Conservation (phyloP, 2,888 invertebrate species). For the Drosophila mulleri region DNA sequence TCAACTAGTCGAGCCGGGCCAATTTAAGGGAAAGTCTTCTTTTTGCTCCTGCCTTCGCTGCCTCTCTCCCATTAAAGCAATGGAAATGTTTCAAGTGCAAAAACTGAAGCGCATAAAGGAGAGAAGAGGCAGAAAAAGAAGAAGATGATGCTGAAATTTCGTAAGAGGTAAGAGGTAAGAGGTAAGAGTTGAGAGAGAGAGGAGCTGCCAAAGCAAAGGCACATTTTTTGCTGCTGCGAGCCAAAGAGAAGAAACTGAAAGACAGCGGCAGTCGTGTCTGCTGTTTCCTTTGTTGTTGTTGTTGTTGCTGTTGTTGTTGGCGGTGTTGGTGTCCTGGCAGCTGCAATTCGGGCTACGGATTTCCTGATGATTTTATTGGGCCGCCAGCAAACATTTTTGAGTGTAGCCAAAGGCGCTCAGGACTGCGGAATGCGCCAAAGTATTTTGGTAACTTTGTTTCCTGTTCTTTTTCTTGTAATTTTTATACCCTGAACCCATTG, state of each 20-base stretch:
- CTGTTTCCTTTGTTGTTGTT: conserved; percentile 22
- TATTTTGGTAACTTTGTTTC: conserved; percentile 73
- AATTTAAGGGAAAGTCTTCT: conserved; percentile 71
- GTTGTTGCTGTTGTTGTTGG: conserved; percentile 19
- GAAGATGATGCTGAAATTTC: conserved; percentile 21
- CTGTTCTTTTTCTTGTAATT: conserved; percentile 21
- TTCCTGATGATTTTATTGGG: conserved; percentile 81
- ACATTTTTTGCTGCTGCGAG: conserved; percentile 54
- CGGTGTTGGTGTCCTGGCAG: conserved; percentile 52
- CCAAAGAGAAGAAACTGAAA: conserved; percentile 64
- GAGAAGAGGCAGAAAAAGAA: background rate
- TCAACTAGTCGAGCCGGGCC: conserved; percentile 53
- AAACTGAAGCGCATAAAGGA: conserved; percentile 28
- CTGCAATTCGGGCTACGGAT: conserved; percentile 74
- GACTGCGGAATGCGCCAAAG: conserved; percentile 78
- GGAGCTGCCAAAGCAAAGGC: conserved; percentile 54
- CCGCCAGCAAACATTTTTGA: conserved; percentile 80
- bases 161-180: conserved; percentile 10
- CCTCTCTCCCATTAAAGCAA: conserved; percentile 54
- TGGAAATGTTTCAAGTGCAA: conserved; percentile 70
- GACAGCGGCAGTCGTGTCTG: conserved; percentile 59
- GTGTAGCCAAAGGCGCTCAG: conserved; percentile 76
- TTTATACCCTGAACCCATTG: too few relatives aligned
- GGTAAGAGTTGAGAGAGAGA: conserved; percentile 4
- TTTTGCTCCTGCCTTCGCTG: too few relatives aligned